Conservation (phyloP, 2,888 invertebrate genomes). For the Endotricha flammealis region DNA sequence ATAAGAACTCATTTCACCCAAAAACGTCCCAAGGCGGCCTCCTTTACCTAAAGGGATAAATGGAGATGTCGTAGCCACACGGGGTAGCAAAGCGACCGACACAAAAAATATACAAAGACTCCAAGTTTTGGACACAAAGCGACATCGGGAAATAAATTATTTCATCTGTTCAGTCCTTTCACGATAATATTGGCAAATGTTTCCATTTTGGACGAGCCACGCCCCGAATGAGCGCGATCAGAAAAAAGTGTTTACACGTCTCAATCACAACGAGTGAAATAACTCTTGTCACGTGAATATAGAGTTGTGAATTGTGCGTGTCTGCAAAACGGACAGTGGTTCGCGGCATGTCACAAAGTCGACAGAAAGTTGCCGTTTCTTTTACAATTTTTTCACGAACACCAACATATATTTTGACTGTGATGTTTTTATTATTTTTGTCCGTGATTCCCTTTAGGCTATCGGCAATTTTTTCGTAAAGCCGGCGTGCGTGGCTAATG, state of each 20-base stretch:
- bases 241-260: conserved; percentile 29
- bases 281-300: conserved; percentile 14
- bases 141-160: conserved; percentile 77
- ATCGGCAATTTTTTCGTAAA: conserved; percentile 55
- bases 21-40: conserved; percentile 42
- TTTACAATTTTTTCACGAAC: conserved; percentile 54
- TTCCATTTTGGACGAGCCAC: conserved; percentile 74
- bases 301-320: conserved; percentile 23
- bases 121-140: conserved; percentile 73
- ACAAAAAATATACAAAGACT: conserved; percentile 69
- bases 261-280: conserved; percentile 11
- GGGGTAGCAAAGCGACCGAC: conserved; percentile 61
- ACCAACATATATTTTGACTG: conserved; percentile 77
- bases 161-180: conserved; percentile 76
- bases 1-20: conserved; percentile 26
- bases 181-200: conserved; percentile 78
- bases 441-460: conserved; percentile 60
- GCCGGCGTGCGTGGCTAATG: conserved; percentile 56
- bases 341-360: conserved; percentile 67
- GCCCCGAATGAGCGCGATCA: conserved; percentile 55
- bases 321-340: conserved; percentile 32
- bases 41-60: conserved; percentile 65
- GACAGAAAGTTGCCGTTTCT: conserved; percentile 65
- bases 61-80: conserved; percentile 68
- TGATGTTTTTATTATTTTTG: conserved; percentile 79